Conservation (phyloP, 2,888 invertebrate species). For the Cabera pusaria region DNA sequence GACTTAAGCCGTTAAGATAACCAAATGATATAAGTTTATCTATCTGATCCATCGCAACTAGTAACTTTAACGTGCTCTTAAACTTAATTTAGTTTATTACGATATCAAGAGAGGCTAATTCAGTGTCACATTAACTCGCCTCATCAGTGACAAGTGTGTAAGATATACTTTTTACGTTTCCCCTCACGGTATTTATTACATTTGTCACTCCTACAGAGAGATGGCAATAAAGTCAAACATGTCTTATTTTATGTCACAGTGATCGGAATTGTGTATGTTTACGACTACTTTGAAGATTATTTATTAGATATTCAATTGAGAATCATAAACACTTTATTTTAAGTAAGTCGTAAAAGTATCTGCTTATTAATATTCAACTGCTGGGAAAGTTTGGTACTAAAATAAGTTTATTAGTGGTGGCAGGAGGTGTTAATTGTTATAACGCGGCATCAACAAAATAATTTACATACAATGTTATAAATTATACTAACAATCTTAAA, state of each 20-base stretch:
- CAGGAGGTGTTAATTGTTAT: slow-evolving; percentile 18
- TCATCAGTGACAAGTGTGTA: slow-evolving; percentile 62
- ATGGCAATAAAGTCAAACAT: slow-evolving; percentile 56
- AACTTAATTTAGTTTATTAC: slow-evolving; percentile 60
- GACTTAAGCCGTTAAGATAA: no score
- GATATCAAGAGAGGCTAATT: slow-evolving; percentile 65
- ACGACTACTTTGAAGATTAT: slow-evolving; percentile 53
- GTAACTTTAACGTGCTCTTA: slow-evolving; percentile 38
- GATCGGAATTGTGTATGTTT: slow-evolving; percentile 48
- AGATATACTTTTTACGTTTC: slow-evolving; percentile 68
- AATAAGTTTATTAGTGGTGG: slow-evolving; percentile 19
- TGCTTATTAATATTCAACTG: slow-evolving; percentile 24
- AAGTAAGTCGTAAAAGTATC: slow-evolving; percentile 31
- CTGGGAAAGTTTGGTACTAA: slow-evolving; percentile 24
- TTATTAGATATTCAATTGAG: slow-evolving; percentile 41
- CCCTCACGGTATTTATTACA: slow-evolving; percentile 64
- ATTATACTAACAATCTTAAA: slow-evolving; percentile 10
- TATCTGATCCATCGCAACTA: slow-evolving; percentile 36
- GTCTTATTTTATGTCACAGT: slow-evolving; percentile 50
- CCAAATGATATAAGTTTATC: no score
- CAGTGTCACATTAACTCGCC: slow-evolving; percentile 60
- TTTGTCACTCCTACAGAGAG: slow-evolving; percentile 59
- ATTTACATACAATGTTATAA: slow-evolving; percentile 19
- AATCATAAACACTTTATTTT: slow-evolving; percentile 41
- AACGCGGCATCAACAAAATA: slow-evolving; percentile 3